phyloP scores from a whole-genome alignment of 2,113 vertebrate species.

The human (Homo sapiens) region GRCh38 chr9:101068501-101069000 shows the following conservation, averaged over 20 bases:
- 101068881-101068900: background rate
- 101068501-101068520: background rate
- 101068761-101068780: slow-evolving; percentile 16
- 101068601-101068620: background rate
- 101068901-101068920: slow-evolving; percentile 35
- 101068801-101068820: background rate
- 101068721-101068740: slow-evolving; percentile 50
- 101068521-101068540: background rate
- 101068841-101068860: background rate
- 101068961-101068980: background rate
- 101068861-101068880: background rate
- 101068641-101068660: background rate
- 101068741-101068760: background rate
- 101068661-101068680: slow-evolving; percentile 16
- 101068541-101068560: background rate
- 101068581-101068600: background rate
- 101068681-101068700: background rate
- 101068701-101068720: slow-evolving; percentile 36
- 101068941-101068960: slow-evolving; percentile 59
- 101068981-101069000: slow-evolving; percentile 50
- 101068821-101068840: background rate
- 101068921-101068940: background rate
- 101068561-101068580: background rate
- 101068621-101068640: slow-evolving; percentile 17
- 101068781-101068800: background rate